Conservation (phyloP, 2,888 invertebrate species). For the Apotomis betuletana region DNA sequence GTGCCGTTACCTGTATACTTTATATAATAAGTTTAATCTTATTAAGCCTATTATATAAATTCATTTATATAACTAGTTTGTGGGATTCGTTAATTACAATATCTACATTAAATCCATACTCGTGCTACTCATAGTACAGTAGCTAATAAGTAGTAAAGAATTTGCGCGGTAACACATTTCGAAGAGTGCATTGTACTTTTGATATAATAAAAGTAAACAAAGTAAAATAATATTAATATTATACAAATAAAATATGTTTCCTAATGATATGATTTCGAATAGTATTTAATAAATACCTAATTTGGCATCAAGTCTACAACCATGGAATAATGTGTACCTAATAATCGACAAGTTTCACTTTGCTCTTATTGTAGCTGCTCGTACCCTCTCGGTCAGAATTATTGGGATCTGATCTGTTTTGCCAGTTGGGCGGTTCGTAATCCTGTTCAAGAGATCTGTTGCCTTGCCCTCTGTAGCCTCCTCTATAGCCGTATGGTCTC, state of each 20-base stretch:
- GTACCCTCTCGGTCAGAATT: slow-evolving; percentile 47
- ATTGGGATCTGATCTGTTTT: slow-evolving; percentile 33
- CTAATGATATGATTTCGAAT: slow-evolving; percentile 45
- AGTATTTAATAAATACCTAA: slow-evolving; percentile 46
- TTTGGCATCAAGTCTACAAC: slow-evolving; percentile 47
- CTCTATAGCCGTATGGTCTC: slow-evolving; percentile 59
- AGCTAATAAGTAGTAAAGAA: not conserved
- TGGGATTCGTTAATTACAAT: slow-evolving; percentile 19
- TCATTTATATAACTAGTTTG: slow-evolving; percentile 9
- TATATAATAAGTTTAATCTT: not conserved
- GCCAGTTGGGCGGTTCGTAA: slow-evolving; percentile 45
- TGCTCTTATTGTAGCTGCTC: slow-evolving; percentile 52
- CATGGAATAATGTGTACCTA: slow-evolving; percentile 44
- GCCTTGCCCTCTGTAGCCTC: slow-evolving; percentile 56
- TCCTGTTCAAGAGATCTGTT: slow-evolving; percentile 48
- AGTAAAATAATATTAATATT: not conserved
- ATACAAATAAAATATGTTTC: slow-evolving; percentile 23
- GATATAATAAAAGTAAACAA: not conserved
- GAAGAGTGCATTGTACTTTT: slow-evolving; percentile 14
- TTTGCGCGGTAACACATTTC: not conserved
- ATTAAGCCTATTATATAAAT: no score
- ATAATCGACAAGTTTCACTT: slow-evolving; percentile 77
- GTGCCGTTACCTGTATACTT: not conserved
- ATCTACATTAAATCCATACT: slow-evolving; percentile 13
- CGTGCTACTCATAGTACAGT: not conserved